These are phyloP conservation scores for Drosophila obscura DNA, from an alignment of 1,140 invertebrate species.

Conservation along the genomic window DNA sequence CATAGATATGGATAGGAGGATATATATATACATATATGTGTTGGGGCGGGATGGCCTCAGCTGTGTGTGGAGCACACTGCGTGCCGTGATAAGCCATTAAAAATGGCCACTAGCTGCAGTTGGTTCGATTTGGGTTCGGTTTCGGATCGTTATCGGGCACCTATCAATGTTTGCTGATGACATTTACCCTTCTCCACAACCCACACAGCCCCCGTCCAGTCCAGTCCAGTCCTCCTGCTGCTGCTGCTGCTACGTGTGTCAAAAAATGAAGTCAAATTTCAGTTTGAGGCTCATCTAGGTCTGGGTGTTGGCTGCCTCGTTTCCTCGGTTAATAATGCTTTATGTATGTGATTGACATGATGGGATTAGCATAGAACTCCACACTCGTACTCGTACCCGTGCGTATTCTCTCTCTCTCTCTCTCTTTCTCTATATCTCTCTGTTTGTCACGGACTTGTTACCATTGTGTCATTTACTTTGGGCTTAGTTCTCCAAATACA, in stretches of 20 bases:
- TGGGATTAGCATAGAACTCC: slow-evolving; percentile 67
- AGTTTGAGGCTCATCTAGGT: slow-evolving; percentile 46
- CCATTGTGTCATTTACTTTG: slow-evolving; percentile 68
- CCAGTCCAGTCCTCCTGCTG: background rate
- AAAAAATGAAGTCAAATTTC: slow-evolving; percentile 69
- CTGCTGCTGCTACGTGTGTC: slow-evolving; percentile 53
- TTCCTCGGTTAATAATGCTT: slow-evolving; percentile 30
- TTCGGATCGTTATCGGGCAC: slow-evolving; percentile 62
- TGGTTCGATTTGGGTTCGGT: slow-evolving; percentile 32
- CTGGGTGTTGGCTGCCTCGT: slow-evolving; percentile 1
- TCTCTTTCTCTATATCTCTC: slow-evolving; percentile 5
- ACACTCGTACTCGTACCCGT: background rate
- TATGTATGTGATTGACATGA: slow-evolving; percentile 61
- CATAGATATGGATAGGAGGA: slow-evolving; percentile 27
- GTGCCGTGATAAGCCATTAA: slow-evolving; percentile 72
- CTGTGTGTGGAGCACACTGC: no score
- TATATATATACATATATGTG: slow-evolving; percentile 24
- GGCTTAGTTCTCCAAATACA: slow-evolving; percentile 72
- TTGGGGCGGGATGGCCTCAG: slow-evolving; percentile 29
- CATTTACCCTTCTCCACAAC: slow-evolving; percentile 51
- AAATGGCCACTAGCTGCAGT: slow-evolving; percentile 72
- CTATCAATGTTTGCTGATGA: slow-evolving; percentile 74
- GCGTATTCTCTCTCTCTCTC: no score
- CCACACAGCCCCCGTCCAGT: slow-evolving; percentile 1
- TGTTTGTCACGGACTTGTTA: slow-evolving; percentile 51